phyloP scores from a whole-genome alignment of 1,140 invertebrate species.

The Helicorthomorpha holstii region DNA sequence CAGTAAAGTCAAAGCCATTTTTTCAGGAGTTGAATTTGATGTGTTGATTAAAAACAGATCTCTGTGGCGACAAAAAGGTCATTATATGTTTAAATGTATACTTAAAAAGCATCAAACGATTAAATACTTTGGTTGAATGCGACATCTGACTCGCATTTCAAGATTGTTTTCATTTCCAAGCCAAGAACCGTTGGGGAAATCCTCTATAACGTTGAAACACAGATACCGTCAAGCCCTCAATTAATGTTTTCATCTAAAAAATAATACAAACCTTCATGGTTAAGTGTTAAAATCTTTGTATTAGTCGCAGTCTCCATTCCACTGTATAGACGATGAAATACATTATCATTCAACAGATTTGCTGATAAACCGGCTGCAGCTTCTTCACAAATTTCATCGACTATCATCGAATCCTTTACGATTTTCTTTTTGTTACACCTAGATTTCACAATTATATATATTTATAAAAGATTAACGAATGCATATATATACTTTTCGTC shows the following conservation, averaged over 20 bases:
- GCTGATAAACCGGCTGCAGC: constrained; percentile 18
- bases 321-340: neutral
- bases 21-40: constrained; percentile 33
- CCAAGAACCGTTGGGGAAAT: constrained; percentile 28
- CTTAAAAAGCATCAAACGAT: neutral
- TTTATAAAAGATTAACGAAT: constrained; percentile 22
- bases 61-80: constrained; percentile 20
- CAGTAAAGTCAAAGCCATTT: constrained; percentile 35
- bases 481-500: constrained; percentile 12
- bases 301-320: neutral
- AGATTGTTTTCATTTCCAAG: constrained; percentile 27
- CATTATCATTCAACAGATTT: constrained; percentile 19
- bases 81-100: neutral
- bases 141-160: constrained; percentile 26
- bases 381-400: neutral
- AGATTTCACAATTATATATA: constrained; percentile 5
- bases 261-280: constrained; percentile 23
- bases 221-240: neutral
- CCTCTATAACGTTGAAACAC: constrained; percentile 17
- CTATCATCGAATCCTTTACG: constrained; percentile 1
- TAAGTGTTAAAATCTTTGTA: constrained; percentile 22
- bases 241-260: constrained; percentile 1
- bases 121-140: constrained; percentile 23
- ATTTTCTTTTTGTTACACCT: neutral
- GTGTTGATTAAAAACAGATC: constrained; percentile 35